phyloP scores from a whole-genome alignment of 2,888 invertebrate species.

The Abrostola triplasia region DNA sequence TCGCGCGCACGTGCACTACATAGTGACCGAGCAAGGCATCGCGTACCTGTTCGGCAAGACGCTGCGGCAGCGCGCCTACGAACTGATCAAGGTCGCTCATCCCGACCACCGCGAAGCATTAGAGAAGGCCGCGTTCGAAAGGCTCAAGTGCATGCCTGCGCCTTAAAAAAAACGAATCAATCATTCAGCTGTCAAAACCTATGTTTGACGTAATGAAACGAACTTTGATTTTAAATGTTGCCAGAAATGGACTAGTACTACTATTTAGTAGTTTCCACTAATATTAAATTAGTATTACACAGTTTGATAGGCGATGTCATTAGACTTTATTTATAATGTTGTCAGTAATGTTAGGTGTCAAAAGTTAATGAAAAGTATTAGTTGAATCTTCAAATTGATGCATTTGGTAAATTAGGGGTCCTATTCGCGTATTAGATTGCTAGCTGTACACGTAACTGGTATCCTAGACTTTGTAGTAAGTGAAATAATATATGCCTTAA shows the following conservation, averaged over 20 bases:
- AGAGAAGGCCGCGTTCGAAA: conserved; percentile 96
- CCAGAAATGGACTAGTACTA: conserved; percentile 20
- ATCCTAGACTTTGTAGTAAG: conserved; percentile 19
- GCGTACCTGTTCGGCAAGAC: conserved; percentile 96
- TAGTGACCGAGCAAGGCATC: conserved; percentile 97
- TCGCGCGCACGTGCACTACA: conserved; percentile 96
- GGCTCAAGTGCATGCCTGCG: conserved; percentile 93
- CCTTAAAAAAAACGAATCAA: conserved; percentile 71
- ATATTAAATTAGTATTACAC: conserved; percentile 19
- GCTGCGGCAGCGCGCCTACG: conserved; percentile 96
- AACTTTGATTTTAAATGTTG: conserved; percentile 31
- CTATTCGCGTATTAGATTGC: conserved; percentile 35
- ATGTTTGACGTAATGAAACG: conserved; percentile 1
- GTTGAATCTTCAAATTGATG: conserved; percentile 18
- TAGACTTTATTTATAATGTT: conserved; percentile 12
- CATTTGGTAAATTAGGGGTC: conserved; percentile 19
- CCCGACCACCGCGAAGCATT: conserved; percentile 94
- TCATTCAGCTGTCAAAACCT: conserved; percentile 14
- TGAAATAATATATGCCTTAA: conserved; percentile 6
- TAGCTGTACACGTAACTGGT: conserved; percentile 29
- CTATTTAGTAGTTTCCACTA: conserved; percentile 16
- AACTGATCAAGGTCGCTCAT: conserved; percentile 95
- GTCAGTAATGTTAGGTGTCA: conserved; percentile 3
- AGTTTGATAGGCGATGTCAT: conserved; percentile 10
- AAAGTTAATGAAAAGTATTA: conserved; percentile 21